Base-by-base conservation (phyloP, 2,888 invertebrate species). In the Drosophila eohydei region DNA sequence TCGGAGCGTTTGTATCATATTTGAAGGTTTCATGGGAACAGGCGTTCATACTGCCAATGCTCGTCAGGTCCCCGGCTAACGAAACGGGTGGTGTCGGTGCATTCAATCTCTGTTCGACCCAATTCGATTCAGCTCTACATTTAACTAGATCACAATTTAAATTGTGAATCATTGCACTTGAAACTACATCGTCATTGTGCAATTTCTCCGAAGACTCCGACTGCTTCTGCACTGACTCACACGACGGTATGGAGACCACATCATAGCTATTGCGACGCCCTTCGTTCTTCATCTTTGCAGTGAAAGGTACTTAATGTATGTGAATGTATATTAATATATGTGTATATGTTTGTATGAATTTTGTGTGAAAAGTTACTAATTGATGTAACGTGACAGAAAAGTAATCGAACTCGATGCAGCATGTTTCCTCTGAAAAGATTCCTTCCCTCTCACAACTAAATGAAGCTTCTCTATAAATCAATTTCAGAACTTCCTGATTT, bases 161-260 rank as follows among this genome's bases (percentile, higher is more conserved):
- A 21, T 68, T 21, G 0, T 41, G 4, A 4, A 80, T 74, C 80
- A 80, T 80, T 0, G 36, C 4, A 26, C 3, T 2, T 3, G 36
- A n/a, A 7, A 52, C 8, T 0, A 4, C 32, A 16, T 21, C 51
- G 2, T 21, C 34, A 0, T 4, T 2, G 0, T 11, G 4, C 40
- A 11, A 16, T 0, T 34, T 14, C 12, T 46, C 26, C 3, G 40
- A 34, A 0, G 21, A 34, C 12, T 16, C n/a, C 3, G 50, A 59
- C 5, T 28, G 9, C 0, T n/a, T 8, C 2, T 32, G 8, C 7
- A 26, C 6, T 0, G 63, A 34, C 9, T 61, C 54, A 46, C 11
- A 34, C 4, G 81, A 75, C 6, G 66, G 65, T 14, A 80, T 48
- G 11, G 72, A 78, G 16, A 73, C 9, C 0, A 62, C 73, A 9